Conservation (phyloP, 2,888 invertebrate genomes). For the Agrenia bidenticulata region DNA sequence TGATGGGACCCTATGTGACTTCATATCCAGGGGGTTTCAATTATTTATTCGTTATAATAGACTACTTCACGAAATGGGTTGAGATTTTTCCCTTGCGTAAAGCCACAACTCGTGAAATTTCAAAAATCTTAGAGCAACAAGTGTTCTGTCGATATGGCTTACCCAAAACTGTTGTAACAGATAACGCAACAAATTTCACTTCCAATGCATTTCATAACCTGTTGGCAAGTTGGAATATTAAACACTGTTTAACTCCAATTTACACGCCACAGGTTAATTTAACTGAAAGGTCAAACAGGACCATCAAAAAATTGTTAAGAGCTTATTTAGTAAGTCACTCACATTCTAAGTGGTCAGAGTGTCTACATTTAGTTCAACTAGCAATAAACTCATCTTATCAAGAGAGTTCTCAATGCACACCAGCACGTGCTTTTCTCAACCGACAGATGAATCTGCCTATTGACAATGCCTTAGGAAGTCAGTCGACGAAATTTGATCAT, state of each 20-base stretch:
- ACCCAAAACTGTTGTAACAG: no score
- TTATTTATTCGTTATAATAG: slow-evolving; percentile 33
- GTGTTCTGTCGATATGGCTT: no score
- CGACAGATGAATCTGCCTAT: background rate
- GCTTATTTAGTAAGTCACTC: background rate
- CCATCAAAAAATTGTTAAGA: slow-evolving; percentile 9
- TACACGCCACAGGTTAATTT: slow-evolving; percentile 46
- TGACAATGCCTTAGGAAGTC: background rate
- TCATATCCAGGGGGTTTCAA: slow-evolving; percentile 7
- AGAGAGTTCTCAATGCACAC: background rate
- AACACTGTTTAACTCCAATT: slow-evolving; percentile 24
- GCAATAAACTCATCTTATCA: slow-evolving; percentile 4
- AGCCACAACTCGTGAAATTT: slow-evolving; percentile 19
- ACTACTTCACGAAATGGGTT: slow-evolving; percentile 39
- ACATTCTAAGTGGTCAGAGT: background rate
- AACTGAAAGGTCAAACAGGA: slow-evolving; percentile 36
- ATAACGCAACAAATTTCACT: slow-evolving; percentile 42
- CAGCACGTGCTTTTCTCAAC: slow-evolving; percentile 4
- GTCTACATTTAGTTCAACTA: slow-evolving; percentile 2
- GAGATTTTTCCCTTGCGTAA: slow-evolving; percentile 25
- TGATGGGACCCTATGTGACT: slow-evolving; percentile 27
- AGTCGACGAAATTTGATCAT: no score
- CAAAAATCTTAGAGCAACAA: no score
- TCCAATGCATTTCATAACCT: slow-evolving; percentile 15
- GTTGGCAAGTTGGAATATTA: slow-evolving; percentile 17